These are phyloP conservation scores for Stomatorhinus ivindoensis DNA, from an alignment of 2,113 vertebrate genomes.

Conservation along the genomic window DNA sequence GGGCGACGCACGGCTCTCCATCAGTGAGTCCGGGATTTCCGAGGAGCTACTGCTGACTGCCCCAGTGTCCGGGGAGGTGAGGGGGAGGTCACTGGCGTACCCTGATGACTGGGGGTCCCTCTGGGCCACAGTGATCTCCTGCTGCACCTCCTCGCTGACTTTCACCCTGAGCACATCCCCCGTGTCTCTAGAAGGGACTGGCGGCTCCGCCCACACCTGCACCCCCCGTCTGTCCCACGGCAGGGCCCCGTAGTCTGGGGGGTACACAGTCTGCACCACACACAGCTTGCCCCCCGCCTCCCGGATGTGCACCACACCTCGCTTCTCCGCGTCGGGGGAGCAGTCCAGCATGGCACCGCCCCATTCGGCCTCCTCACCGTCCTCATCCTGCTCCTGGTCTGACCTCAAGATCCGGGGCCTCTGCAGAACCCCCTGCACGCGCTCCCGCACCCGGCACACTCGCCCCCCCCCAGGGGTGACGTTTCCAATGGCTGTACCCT, in stretches of 20 bases:
- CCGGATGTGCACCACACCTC: constrained; percentile 61
- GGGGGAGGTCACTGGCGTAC: constrained; percentile 60
- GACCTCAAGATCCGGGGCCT: constrained; percentile 54
- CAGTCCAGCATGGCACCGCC: background rate
- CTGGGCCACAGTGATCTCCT: constrained; percentile 34
- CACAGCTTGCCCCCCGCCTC: constrained; percentile 62
- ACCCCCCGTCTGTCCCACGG: constrained; percentile 47
- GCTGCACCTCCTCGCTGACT: constrained; percentile 28
- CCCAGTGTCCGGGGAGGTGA: constrained; percentile 59
- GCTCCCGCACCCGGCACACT: constrained; percentile 53
- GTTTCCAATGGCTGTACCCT: constrained; percentile 38
- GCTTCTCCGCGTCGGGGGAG: constrained; percentile 34
- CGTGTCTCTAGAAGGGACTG: constrained; percentile 24
- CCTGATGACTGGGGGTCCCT: constrained; percentile 53
- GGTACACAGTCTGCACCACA: constrained; percentile 63
- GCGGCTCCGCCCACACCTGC: constrained; percentile 43
- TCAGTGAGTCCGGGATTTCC: constrained; percentile 53
- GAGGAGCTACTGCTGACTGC: constrained; percentile 56
- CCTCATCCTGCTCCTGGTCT: constrained; percentile 31
- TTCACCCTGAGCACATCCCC: constrained; percentile 43
- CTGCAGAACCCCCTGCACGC: constrained; percentile 59
- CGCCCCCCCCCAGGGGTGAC: constrained; percentile 61
- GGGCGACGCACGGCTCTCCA: constrained; percentile 53
- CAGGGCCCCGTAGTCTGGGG: constrained; percentile 58
- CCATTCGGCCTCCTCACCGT: background rate